Evolutionary conservation across 2,888 invertebrate genomes (phyloP), one percentile per base, ranked within the genome.

Genomic region (Petrolisthes cinctipes): DNA sequence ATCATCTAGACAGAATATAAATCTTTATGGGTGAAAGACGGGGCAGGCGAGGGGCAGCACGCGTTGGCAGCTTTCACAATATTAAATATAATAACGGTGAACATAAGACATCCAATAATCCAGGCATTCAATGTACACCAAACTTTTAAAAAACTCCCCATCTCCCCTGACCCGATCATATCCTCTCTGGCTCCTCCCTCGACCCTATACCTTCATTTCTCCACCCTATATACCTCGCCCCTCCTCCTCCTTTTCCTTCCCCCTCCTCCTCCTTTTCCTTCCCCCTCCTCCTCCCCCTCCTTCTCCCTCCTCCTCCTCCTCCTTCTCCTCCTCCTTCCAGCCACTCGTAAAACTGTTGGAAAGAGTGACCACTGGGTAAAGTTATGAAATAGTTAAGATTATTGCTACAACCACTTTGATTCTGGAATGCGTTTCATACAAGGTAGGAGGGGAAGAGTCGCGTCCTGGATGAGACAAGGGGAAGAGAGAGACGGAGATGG

Each of bases 321-420:
- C n/a, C n/a, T n/a, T n/a, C n/a, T n/a, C n/a, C n/a, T n/a, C n/a
- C 51, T 37, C 51, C 68, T 51, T 53, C 51, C 82, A 4, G 20
- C 17, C 56, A 75, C 54, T 79, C 78, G 53, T 79, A 86, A 86
- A 86, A 86, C 86, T 86, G 71, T 53, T 79, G 66, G 78, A 68
- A 71, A 85, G 85, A 83, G 83, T 86, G 86, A 86, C 86, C 86
- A 86, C 37, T 73, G 76, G 71, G 78, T 78, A 79, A 86, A 86
- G 86, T 83, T 83, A 86, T 86, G 86, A 86, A 86, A 86, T 86
- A 83, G 83, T 83, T 79, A 78, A 83, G 86, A 86, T 86, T 86
- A 86, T 82, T 86, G 86, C 86, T 83, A 78, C 79, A 86, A 83
- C 86, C 86, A 75, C 86, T 83, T 86, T 86, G 86, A 86, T 86